These are phyloP conservation scores for Drosophila falleni DNA, from an alignment of 2,888 invertebrate species.

Conservation along the genomic window DNA sequence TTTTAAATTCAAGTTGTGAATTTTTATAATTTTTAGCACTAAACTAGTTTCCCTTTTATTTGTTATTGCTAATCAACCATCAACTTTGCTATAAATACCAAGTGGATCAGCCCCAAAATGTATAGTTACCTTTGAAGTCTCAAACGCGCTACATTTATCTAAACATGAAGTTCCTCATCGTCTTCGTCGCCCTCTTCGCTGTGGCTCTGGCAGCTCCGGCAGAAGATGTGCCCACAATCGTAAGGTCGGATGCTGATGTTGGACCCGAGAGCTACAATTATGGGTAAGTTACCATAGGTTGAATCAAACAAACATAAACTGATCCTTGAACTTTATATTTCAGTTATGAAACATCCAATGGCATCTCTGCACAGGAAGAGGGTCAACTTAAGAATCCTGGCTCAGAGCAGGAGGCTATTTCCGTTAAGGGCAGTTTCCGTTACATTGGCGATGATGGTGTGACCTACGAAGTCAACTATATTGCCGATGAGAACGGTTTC, in stretches of 20 bases:
- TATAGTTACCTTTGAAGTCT: constrained; percentile 54
- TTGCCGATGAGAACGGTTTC: constrained; percentile 84
- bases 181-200: constrained; percentile 76
- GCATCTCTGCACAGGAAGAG: constrained; percentile 1
- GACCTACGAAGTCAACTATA: constrained; percentile 86
- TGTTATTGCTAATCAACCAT: constrained; percentile 1
- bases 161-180: constrained; percentile 75
- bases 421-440: constrained; percentile 77
- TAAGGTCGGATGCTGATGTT: no score
- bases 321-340: not conserved
- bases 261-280: constrained; percentile 87
- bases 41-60: constrained; percentile 17
- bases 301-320: not conserved
- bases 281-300: constrained; percentile 19
- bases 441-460: constrained; percentile 87
- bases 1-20: constrained; percentile 1
- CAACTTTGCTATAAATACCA: constrained; percentile 35
- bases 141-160: constrained; percentile 44
- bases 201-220: constrained; percentile 74
- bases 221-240: constrained; percentile 49
- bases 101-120: not conserved
- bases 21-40: constrained; percentile 10
- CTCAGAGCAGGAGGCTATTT: constrained; percentile 77
- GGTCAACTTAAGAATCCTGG: constrained; percentile 80
- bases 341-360: constrained; percentile 16